Base-by-base conservation (phyloP, 2,797 vertebrate genomes). In the Loris lydekkerianus region DNA sequence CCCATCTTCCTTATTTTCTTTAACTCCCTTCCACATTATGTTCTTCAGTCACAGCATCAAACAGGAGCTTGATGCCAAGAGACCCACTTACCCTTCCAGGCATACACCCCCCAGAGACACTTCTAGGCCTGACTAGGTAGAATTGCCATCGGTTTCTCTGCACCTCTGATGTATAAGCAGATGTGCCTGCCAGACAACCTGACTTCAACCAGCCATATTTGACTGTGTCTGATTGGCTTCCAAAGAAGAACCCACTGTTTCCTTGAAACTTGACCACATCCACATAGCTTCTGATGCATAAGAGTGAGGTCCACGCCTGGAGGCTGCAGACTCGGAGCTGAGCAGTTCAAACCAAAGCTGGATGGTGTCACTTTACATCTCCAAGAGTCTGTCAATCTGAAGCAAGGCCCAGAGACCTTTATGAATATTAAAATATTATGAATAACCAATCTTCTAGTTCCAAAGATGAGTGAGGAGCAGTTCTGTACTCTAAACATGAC, bases 101-200 rank as follows among this genome's bases (percentile, higher is more conserved):
- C 29, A 29, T 10, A 49, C 0, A 53, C 23, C 72, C 46, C 67
- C 80, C 70, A 81, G 10, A n/a, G 61, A 53, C 0, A 0, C 1
- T 18, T 81, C 90, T 81, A 56, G 67, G 34, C 82, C 60, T 60
- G 72, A 86, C 34, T 43, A 14, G 34, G 40, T 58, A 29, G 87
- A 85, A 95, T 96, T 10, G 2, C 76, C 37, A 89, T 4, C 0
- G 58, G 18, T 97, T 89, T 97, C 83, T 93, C 81, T 34, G 10
- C 15, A 77, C 23, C 25, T 92, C 85, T 80, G 37, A 93, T 83
- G 29, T 69, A 53, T 23, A 78, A 67, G 43, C 43, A 72, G 56
- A 60, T 46, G 29, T 92, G 86, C 21, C 82, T 76, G 46, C 29
- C 67, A 86, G 72, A 89, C 11, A 58, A 84, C 29, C 63, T 46